Evolutionary conservation across 1,140 invertebrate species (phyloP).

Genomic region (Drosophila nebulosa): DNA sequence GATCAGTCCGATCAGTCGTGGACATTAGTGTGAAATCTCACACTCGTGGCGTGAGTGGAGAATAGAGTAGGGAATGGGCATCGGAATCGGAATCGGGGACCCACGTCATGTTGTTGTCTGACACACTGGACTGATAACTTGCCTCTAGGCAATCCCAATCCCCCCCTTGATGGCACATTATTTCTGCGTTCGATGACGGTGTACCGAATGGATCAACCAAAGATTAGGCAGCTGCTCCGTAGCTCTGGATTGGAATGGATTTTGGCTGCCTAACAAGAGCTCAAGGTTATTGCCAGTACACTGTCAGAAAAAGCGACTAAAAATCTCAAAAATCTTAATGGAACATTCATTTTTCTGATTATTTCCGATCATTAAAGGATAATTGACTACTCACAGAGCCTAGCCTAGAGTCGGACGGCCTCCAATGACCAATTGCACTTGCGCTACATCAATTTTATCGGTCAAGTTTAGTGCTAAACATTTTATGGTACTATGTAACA

Average conservation of each 20-base stretch:
- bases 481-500: conserved; percentile 16
- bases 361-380: no score
- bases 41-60: conserved; percentile 14
- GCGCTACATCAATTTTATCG: conserved; percentile 50
- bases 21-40: conserved; percentile 18
- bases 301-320: neutral
- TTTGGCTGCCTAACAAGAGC: neutral
- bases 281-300: neutral
- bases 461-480: conserved; percentile 53
- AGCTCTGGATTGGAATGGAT: conserved; percentile 21
- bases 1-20: conserved; percentile 55
- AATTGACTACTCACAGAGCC: no score
- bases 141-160: conserved; percentile 73
- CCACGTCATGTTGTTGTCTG: conserved; percentile 54
- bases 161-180: conserved; percentile 76
- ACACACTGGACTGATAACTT: conserved; percentile 57
- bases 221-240: neutral
- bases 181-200: conserved; percentile 61
- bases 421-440: conserved; percentile 20
- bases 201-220: conserved; percentile 41
- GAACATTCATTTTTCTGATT: no score
- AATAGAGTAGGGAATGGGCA: neutral
- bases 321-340: no score
- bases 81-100: conserved; percentile 23
- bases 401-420: neutral